A percentile compares a stretch with the other conserved stretches of the same genome.
Conservation (phyloP, 2,888 invertebrate genomes). For the Pachydiplax longipennis region DNA sequence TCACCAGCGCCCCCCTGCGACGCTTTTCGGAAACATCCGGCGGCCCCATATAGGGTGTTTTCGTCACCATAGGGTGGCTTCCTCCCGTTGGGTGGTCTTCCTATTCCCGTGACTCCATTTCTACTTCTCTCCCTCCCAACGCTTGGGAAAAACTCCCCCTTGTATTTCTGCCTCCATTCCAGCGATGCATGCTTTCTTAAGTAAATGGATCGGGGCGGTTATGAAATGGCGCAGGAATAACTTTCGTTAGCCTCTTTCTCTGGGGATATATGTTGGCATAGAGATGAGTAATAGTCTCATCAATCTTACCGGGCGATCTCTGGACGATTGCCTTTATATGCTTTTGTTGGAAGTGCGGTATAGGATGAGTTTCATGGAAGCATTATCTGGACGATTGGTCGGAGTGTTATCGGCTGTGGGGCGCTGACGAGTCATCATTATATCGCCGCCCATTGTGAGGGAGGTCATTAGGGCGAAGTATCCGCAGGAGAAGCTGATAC, state of each 20-base stretch:
- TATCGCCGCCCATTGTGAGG: neutral
- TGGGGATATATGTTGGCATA: neutral
- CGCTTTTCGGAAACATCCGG: neutral
- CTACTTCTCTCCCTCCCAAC: neutral
- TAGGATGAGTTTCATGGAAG: neutral
- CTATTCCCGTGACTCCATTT: neutral
- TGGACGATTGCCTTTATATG: neutral
- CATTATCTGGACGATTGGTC: neutral
- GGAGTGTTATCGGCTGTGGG: neutral
- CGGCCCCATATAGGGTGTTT: neutral
- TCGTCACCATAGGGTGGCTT: neutral
- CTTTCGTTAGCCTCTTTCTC: neutral
- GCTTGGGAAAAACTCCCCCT: neutral
- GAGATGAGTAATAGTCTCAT: neutral
- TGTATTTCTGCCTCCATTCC: neutral
- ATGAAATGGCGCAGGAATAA: neutral
- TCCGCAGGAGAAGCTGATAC: too few species aligned
- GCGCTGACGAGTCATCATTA: neutral
- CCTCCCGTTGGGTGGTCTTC: neutral
- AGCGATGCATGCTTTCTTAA: neutral
- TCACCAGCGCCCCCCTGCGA: neutral
- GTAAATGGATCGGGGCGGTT: neutral
- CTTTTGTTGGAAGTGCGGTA: neutral
- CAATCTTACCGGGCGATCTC: neutral
- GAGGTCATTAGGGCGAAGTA: neutral